Base-by-base conservation (phyloP, 1,140 invertebrate genomes). In the Halesus radiatus region DNA sequence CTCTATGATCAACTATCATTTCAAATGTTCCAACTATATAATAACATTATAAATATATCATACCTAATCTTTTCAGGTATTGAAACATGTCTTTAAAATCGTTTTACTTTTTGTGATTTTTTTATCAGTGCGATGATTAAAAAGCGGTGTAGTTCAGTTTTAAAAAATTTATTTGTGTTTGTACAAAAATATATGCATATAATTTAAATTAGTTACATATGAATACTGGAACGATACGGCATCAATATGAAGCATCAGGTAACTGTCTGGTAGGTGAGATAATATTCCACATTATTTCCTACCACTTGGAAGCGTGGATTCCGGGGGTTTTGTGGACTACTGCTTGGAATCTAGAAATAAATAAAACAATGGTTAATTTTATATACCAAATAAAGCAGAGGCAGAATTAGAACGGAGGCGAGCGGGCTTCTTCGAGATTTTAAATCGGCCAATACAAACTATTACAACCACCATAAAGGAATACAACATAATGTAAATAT, bases 281-380 rank as follows among this genome's bases (percentile, higher is more conserved):
- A 18, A 56, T 22, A 56, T 18, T 4, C 20, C 3, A 32, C 6
- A 26, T 52, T 56, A 74, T 22, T 52, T 54, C 23, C 54, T 74
- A 23, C 68, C 58, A 85, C 37, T 45, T 45, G 37, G 37, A 13
- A 10, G 37, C 37, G 37, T 89, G 88, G 84, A 88, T 86, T 56
- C 88, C 88, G 64, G 87, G 85, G 80, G 88, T 88, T 84, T 89
- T 90, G 87, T 88, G 87, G 64, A 90, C 88, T 6, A 90, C 87
- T 5, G 88, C 88, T 87, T 90, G 89, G 88, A 90, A 90, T 85
- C 88, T 90, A 85, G 18, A 85, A 85, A 32, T 37, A 66, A 54
- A 52, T 29, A 62, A 76, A 70, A 78, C 20, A n/a, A 64, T 50
- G 15, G 29, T 32, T 60, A 37, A 60, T 50, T 4, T 50, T 13